Conservation (phyloP, 2,113 vertebrate genomes). For the Pantherophis guttatus region DNA sequence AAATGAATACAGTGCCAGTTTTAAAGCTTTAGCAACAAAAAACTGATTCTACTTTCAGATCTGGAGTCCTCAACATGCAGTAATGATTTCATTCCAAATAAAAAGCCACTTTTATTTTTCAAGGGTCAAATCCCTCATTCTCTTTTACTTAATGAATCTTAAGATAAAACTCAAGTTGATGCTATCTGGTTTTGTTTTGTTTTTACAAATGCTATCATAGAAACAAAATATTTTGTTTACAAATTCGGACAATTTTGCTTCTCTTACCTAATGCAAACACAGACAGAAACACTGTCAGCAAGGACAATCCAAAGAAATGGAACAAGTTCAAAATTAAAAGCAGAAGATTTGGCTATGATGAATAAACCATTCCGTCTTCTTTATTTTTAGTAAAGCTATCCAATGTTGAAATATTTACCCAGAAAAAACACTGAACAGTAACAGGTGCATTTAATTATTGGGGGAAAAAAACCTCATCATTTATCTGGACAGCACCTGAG, state of each 20-base stretch:
- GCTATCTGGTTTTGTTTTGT: too few species aligned
- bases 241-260: constrained; percentile 54
- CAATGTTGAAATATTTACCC: background rate
- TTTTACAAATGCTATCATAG: constrained; percentile 34
- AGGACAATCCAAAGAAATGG: background rate
- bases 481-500: background rate
- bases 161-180: constrained; percentile 60
- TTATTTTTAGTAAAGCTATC: background rate
- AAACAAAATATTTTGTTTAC: constrained; percentile 40
- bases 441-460: background rate
- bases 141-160: constrained; percentile 72
- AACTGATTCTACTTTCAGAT: constrained; percentile 65
- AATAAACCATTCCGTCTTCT: background rate
- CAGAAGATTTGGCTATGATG: background rate
- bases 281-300: background rate
- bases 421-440: background rate
- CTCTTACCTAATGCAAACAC: constrained; percentile 19
- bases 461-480: background rate
- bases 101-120: constrained; percentile 66
- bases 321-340: background rate
- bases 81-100: constrained; percentile 73
- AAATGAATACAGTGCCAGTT: constrained; percentile 64
- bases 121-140: constrained; percentile 63
- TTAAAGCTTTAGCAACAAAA: constrained; percentile 26
- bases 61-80: constrained; percentile 67